These are phyloP conservation scores for Lophotis ruficrista DNA, from an alignment of 2,113 vertebrate genomes.

Conservation along the genomic window DNA sequence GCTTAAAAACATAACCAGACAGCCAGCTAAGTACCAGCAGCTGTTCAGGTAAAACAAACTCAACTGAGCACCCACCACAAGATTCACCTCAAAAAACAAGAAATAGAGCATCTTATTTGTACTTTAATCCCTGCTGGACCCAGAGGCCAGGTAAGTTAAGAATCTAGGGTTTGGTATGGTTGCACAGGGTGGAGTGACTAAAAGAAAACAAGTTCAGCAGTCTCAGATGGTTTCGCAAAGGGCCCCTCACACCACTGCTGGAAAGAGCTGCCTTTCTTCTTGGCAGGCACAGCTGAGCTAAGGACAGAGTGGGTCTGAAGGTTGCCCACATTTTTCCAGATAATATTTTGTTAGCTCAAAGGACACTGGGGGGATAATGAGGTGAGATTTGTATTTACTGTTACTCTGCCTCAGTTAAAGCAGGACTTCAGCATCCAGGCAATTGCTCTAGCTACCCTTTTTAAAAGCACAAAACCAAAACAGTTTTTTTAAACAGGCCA, in stretches of 20 bases:
- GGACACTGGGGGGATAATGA: not conserved
- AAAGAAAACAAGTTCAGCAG: not conserved
- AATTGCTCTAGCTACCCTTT: not conserved
- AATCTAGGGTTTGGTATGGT: not conserved
- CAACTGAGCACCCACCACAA: not conserved
- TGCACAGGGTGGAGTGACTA: not conserved
- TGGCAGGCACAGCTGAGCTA: not conserved
- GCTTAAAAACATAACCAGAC: not conserved
- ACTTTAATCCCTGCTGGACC: not conserved
- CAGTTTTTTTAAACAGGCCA: not conserved
- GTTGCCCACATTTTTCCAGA: not conserved
- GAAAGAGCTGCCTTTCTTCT: conserved; percentile 4
- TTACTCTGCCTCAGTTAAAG: not conserved
- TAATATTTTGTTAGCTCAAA: not conserved
- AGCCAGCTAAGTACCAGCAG: not conserved
- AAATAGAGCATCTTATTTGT: conserved; percentile 10
- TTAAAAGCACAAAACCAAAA: not conserved
- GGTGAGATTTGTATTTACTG: not conserved
- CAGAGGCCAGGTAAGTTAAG: not conserved
- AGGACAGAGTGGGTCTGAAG: not conserved
- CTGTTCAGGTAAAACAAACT: conserved; percentile 22
- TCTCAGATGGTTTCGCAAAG: conserved; percentile 16
- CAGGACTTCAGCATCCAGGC: not conserved
- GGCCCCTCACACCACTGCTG: not conserved
- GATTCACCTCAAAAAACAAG: conserved; percentile 24